Base-by-base conservation (phyloP, 1,140 invertebrate species). In the Pogonomyrmex barbatus region DNA sequence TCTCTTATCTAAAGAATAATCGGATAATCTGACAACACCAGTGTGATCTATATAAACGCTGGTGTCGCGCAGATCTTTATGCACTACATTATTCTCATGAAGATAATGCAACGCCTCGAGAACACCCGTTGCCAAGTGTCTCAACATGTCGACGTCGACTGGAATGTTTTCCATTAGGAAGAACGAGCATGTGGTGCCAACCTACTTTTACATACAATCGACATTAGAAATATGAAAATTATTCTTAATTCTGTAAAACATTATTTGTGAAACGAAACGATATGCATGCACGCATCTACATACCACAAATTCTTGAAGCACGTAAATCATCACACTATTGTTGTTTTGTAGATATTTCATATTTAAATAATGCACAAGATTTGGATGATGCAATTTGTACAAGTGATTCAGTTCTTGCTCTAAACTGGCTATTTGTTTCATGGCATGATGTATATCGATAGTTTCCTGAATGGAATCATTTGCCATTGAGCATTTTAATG, bases 81-180 rank as follows among this genome's bases (percentile, higher is more conserved):
- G 97, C 1, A 97, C 97, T 9, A 98, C 96, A 90, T 97, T 97
- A 91, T 98, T 98, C 63, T 96, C 95, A 91, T 98, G 98, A 14
- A 98, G 94, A 92, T 96, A 98, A 24, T 96, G 94, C 6, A 98
- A 89, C 2, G 96, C 97, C 67, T 96, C 95, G 0, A 98, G 92
- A 33, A 98, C 95, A 63, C 96, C 97, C 8, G 93, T 94, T 1
- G 96, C 96, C 85, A 97, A 96, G 92, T 96, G 95, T 14, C 96
- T 95, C 33, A 98, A 90, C 67, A 96, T 92, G 86, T 96, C 96
- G 17, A 97, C 93, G 62, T 95, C 96, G 78, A 96, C 94, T 65
- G 95, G 95, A 73, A 95, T 95, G 92, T 95, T 95, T 90, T 95
- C 95, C 86, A 91, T 95, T 47, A 96, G 90, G 92, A 95, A 96